Conservation (phyloP, 2,888 invertebrate species). For the Dryobotodes eremita region DNA sequence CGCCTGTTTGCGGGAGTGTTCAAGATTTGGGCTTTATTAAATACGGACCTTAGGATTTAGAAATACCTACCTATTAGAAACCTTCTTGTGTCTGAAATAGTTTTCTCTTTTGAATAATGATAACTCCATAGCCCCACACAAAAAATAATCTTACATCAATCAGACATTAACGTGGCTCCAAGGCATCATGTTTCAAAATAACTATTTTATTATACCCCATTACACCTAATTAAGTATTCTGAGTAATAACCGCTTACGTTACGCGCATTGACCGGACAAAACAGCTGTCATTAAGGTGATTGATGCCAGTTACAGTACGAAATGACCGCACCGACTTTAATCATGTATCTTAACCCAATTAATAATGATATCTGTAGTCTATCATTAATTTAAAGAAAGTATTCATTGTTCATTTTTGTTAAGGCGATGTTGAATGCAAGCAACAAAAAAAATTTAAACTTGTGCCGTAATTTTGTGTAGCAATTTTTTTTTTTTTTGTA, state of each 20-base stretch:
- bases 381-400: slow-evolving; percentile 85
- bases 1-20: no score
- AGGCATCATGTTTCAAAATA: slow-evolving; percentile 60
- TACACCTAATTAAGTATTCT: slow-evolving; percentile 67
- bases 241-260: slow-evolving; percentile 59
- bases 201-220: slow-evolving; percentile 58
- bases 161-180: slow-evolving; percentile 34
- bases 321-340: slow-evolving; percentile 71
- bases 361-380: slow-evolving; percentile 83
- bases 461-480: slow-evolving; percentile 5
- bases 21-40: not conserved
- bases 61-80: not conserved
- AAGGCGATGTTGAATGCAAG: slow-evolving; percentile 58
- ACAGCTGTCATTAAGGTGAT: slow-evolving; percentile 67
- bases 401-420: slow-evolving; percentile 77
- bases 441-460: not conserved
- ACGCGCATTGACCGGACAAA: slow-evolving; percentile 65
- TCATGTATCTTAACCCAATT: slow-evolving; percentile 86
- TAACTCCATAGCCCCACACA: slow-evolving; percentile 4
- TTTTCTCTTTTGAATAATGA: slow-evolving; percentile 49
- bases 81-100: not conserved
- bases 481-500: slow-evolving; percentile 21
- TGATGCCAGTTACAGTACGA: slow-evolving; percentile 60
- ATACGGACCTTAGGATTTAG: not conserved
- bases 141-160: slow-evolving; percentile 49